Evolutionary conservation across 2,113 vertebrate species (phyloP).

Genomic region (Phyllostomus hastatus): DNA sequence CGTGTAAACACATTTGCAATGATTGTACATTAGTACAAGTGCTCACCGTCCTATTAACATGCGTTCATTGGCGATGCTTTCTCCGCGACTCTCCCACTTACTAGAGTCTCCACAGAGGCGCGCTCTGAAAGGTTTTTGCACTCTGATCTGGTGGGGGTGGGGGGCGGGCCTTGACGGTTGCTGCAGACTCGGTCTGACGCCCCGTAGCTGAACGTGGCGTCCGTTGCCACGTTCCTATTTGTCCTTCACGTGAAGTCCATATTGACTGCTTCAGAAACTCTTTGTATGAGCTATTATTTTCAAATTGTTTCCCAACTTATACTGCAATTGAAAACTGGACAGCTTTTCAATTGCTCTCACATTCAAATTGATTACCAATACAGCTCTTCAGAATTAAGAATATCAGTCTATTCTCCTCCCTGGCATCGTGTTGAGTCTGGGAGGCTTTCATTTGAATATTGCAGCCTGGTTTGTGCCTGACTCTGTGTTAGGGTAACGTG

Average conservation of each 20-base stretch:
- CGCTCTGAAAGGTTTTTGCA: constrained; percentile 23
- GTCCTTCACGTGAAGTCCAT: constrained; percentile 94
- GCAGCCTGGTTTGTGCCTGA: constrained; percentile 76
- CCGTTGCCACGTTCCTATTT: constrained; percentile 86
- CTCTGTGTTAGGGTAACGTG: constrained; percentile 83
- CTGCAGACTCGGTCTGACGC: constrained; percentile 72
- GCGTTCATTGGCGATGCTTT: not conserved
- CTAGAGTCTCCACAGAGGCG: constrained; percentile 48
- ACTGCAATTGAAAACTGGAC: constrained; percentile 96
- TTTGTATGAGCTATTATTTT: constrained; percentile 96
- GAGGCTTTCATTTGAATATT: constrained; percentile 92
- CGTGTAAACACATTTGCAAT: not conserved
- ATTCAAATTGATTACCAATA: constrained; percentile 99
- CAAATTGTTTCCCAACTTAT: constrained; percentile 99
- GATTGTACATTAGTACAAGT: not conserved
- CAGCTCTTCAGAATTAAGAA: constrained; percentile 87
- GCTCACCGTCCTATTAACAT: not conserved
- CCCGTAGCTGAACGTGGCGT: constrained; percentile 74
- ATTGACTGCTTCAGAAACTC: constrained; percentile 92
- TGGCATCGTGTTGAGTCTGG: constrained; percentile 78
- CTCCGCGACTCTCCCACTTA: constrained; percentile 3
- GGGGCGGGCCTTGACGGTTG: constrained; percentile 5
- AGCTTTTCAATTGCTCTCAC: constrained; percentile 95
- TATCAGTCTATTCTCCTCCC: constrained; percentile 84
- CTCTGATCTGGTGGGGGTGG: not conserved